Base-by-base conservation (phyloP, 2,797 vertebrate genomes). In the Bradypus variegatus region DNA sequence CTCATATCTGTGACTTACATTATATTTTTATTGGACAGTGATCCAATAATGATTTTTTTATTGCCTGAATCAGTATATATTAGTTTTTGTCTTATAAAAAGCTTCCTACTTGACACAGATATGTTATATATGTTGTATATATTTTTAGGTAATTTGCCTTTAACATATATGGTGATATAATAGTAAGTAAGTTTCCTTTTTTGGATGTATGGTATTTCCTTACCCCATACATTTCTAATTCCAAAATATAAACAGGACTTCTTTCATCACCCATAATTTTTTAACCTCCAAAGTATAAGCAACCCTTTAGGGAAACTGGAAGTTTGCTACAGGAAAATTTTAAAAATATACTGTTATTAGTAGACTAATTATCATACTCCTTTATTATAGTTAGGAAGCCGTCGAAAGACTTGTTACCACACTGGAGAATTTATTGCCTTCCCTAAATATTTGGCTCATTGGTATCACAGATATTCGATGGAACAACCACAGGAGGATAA, bases 121-220 rank as follows among this genome's bases (percentile, higher is more conserved):
- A n/a, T 87, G 48, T 18, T 76, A 15, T 65, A 65, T 3, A 72
- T 76, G 48, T 18, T 76, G 27, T 65, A 65, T 3, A 72, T 76
- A 33, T 86, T 82, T 92, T 90, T 93, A 65, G 38, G 36, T 94
- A 91, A 69, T 12, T 8, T 77, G n/a, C 19, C 55, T 75, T 92
- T 67, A 81, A 86, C 86, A 55, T 76, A 80, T 48, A 64, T 77
- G 77, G 14, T 89, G 38, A 90, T 86, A 75, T 12, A 58, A 27
- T 13, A 73, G 29, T 45, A 84, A 5, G 29, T 31, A 72, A 69
- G 29, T 9, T 45, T 86, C 36, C 41, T 73, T 86, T 90, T 58
- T 21, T 3, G n/a, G 4, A 10, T 38, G 4, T 81, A 55, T 89
- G 9, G 31, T 80, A 69, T 73, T 92, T 93, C n/a, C 72, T 88